Evolutionary conservation across 2,113 vertebrate species (phyloP), one percentile per base, ranked within the genome.

Genomic region (Catharus minimus): DNA sequence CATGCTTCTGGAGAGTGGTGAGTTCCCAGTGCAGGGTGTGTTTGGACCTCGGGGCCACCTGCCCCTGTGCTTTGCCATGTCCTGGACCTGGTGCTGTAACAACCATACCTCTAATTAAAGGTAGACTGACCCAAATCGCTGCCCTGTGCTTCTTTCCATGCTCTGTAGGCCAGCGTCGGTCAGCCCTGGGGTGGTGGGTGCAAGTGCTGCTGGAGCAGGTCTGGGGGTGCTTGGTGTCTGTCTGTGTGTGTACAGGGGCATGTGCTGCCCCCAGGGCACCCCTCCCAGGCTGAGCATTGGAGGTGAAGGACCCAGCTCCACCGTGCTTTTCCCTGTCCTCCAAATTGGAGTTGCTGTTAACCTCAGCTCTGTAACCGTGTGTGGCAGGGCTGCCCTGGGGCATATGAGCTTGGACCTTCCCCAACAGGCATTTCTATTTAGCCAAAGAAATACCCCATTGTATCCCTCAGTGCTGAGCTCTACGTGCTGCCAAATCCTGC

Each of bases 101-200:
- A 78, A 95, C 89, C 68, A 5, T 92, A 95, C 94, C 93, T 96
- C 93, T 88, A 50, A 97, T 97, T 97, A 97, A 97, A 97, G 95
- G 95, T 92, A 96, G 95, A 96, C 90, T 93, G 92, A 96, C 86
- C 69, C 41, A 43, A 95, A 93, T 86, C 0, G 96, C 90, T 94
- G 95, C 89, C 82, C 82, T 94, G 94, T 97, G 92, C 94, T 96
- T 97, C 88, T 96, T 96, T 97, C 92, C 66, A 69, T 20, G 62
- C 86, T 83, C 50, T 86, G 28, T 62, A 92, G 85, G 82, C 78
- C 78, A 82, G 56, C 8, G 16, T 46, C 7, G 60, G 64, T 66
- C 92, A 93, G 95, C 69, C 77, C 58, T 41, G 86, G 87, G 66
- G 69, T 78, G 86, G 66, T 2, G 74, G 93, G 83, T 75, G 81